Evolutionary conservation across 2,888 invertebrate species (phyloP).

Genomic region (Euzophera pinguis): DNA sequence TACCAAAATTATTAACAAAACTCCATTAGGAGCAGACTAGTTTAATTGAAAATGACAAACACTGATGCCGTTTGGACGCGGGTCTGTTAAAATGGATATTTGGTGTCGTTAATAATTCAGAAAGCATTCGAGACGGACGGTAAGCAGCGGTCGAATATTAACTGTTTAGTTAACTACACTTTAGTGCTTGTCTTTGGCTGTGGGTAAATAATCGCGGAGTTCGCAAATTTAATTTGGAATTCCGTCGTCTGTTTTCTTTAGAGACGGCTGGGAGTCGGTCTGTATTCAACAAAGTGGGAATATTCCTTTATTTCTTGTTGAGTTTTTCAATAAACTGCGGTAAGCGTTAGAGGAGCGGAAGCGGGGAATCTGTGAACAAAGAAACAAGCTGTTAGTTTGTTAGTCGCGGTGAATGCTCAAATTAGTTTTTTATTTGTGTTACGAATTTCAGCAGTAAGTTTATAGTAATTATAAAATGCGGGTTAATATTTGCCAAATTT

Average conservation of each 20-base stretch:
- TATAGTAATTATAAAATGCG: background rate
- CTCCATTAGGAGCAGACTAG: slow-evolving; percentile 23
- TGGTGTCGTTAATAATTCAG: slow-evolving; percentile 35
- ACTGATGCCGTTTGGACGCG: slow-evolving; percentile 25
- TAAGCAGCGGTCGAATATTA: slow-evolving; percentile 28
- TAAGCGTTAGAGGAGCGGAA: slow-evolving; percentile 42
- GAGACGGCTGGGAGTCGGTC: slow-evolving; percentile 21
- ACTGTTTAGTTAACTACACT: slow-evolving; percentile 21
- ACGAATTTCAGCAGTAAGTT: slow-evolving; percentile 8
- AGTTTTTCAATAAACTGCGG: slow-evolving; percentile 36
- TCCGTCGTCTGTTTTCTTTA: slow-evolving; percentile 24
- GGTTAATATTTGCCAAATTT: background rate
- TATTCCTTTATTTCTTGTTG: slow-evolving; percentile 33
- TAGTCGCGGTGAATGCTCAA: slow-evolving; percentile 41
- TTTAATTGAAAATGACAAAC: slow-evolving; percentile 23
- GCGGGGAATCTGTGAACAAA: slow-evolving; percentile 70
- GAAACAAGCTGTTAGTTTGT: slow-evolving; percentile 66
- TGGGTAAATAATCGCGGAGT: slow-evolving; percentile 5
- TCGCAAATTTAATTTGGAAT: slow-evolving; percentile 24
- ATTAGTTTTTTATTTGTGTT: slow-evolving; percentile 46
- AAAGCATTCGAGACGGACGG: slow-evolving; percentile 26
- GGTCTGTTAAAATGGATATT: slow-evolving; percentile 24
- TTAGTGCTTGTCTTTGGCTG: slow-evolving; percentile 22
- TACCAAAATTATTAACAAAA: slow-evolving; percentile 20
- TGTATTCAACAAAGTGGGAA: slow-evolving; percentile 24